A percentile compares a stretch with the other conserved stretches of the same genome.
phyloP scores from a whole-genome alignment of 2,797 vertebrate genomes.

The Salmo trutta region DNA sequence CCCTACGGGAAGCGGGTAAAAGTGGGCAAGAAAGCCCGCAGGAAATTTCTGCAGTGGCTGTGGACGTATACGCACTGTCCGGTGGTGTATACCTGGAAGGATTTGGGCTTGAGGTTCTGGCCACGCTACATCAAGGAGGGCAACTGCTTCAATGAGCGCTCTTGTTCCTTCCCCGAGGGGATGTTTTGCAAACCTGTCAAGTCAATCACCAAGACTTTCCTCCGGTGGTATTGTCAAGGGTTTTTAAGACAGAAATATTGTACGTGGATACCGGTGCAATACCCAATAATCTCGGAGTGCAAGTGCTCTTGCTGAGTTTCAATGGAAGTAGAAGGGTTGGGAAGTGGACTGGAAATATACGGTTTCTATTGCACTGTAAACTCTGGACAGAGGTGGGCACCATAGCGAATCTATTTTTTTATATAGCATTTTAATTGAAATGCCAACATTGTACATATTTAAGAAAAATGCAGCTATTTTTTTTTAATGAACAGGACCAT shows the following conservation, averaged over 20 bases:
- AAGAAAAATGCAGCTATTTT: conserved; percentile 85
- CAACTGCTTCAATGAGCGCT: conserved; percentile 87
- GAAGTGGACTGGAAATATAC: conserved; percentile 45
- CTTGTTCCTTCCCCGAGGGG: conserved; percentile 91
- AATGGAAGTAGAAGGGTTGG: conserved; percentile 37
- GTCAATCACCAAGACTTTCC: conserved; percentile 90
- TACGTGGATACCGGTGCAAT: conserved; percentile 94
- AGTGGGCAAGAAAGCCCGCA: conserved; percentile 88
- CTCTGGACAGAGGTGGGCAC: conserved; percentile 81
- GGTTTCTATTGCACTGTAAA: conserved; percentile 86
- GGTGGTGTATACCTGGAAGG: conserved; percentile 90
- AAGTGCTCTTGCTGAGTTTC: conserved; percentile 89
- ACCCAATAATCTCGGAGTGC: conserved; percentile 95
- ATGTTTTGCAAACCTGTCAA: conserved; percentile 91
- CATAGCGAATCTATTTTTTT: conserved; percentile 97
- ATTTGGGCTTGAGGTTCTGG: conserved; percentile 91
- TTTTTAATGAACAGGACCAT: conserved; percentile 90
- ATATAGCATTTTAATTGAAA: conserved; percentile 92
- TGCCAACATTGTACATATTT: conserved; percentile 83
- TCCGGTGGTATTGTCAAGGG: conserved; percentile 94
- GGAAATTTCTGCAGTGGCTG: conserved; percentile 91
- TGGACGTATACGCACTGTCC: conserved; percentile 92
- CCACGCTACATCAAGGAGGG: conserved; percentile 93
- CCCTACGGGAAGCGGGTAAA: conserved; percentile 82
- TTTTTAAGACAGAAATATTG: conserved; percentile 91